Percentiles rank a stretch among this genome's conserved stretches.
Evolutionary conservation across 2,888 invertebrate genomes (phyloP).

Genomic region (Tipula unca): DNA sequence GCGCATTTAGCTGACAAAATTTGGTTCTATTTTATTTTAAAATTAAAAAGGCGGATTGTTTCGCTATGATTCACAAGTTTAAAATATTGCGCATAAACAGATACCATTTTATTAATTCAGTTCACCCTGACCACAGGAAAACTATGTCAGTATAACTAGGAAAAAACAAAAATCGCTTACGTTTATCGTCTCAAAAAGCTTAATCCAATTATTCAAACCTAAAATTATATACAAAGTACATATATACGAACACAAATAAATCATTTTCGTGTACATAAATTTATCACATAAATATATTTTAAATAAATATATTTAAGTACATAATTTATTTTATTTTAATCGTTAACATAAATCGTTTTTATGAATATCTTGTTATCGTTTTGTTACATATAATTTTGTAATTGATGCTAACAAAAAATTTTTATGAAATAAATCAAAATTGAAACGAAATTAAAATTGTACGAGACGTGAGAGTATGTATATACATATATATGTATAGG

Average conservation of each 20-base stretch:
- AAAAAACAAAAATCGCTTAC: too few species aligned
- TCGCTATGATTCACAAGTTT: too few species aligned
- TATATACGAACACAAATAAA: not conserved
- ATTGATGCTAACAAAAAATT: not conserved
- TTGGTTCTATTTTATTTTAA: too few species aligned
- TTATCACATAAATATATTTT: not conserved
- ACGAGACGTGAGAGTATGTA: not conserved
- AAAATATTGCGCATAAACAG: too few species aligned
- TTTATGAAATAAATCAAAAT: not conserved
- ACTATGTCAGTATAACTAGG: not conserved
- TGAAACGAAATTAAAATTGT: not conserved
- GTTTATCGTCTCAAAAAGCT: too few species aligned
- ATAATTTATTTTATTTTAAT: conserved; percentile 4
- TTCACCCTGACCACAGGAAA: not conserved
- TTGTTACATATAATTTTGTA: not conserved
- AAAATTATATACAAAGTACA: not conserved
- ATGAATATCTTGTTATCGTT: not conserved
- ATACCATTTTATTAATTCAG: too few species aligned
- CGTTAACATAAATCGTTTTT: not conserved
- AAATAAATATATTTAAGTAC: conserved; percentile 1
- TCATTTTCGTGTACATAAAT: not conserved
- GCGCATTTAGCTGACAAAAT: too few species aligned
- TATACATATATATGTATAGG: not conserved
- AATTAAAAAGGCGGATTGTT: too few species aligned
- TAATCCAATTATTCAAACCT: not conserved